Base-by-base conservation (phyloP, 2,797 vertebrate genomes). In the Bradypus variegatus region DNA sequence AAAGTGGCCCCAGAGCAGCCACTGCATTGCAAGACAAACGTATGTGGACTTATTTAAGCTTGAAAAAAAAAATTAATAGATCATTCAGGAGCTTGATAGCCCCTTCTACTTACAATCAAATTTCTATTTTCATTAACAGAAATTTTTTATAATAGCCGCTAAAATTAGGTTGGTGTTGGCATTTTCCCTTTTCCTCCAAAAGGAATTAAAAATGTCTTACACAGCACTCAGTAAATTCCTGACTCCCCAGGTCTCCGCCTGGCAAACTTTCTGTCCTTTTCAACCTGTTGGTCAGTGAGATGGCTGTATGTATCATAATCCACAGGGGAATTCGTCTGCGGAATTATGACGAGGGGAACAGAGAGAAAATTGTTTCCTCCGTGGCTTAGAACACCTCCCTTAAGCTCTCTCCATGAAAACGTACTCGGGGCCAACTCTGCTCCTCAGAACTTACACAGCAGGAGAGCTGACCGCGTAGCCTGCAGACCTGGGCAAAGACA, bases 91-190 rank as follows among this genome's bases (percentile, higher is more conserved):
- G 89, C 92, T 80, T 38, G 58, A 81, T 77, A 85, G 27, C 27
- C 38, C 58, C 58, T 83, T 81, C 89, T 78, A 53, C 55, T 78
- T 83, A 93, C 41, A 88, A 94, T 10, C 10, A 33, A 69, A 77
- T 78, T 80, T 89, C 91, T 77, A 55, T 62, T 84, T 85, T 91
- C 89, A 67, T 41, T n/a, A 84, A 58, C 25, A 82, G 41, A 18
- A 53, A 3, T 77, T 31, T 78, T 79, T 79, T 13, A 72, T 45
- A 90, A 73, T 21, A 82, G 92, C 85, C 81, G 91, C 19, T 1
- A 62, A 93, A 90, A 94, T 31, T n/a, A 92, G 85, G 82, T 91
- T 91, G 78, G 72, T 64, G 82, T 79, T 67, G 29, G 94, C 89
- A 81, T 48, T 79, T 94, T 67, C 84, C 70, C 89, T 78, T 78